Conservation (phyloP, 2,113 vertebrate genomes). For the Spheniscus mendiculus region DNA sequence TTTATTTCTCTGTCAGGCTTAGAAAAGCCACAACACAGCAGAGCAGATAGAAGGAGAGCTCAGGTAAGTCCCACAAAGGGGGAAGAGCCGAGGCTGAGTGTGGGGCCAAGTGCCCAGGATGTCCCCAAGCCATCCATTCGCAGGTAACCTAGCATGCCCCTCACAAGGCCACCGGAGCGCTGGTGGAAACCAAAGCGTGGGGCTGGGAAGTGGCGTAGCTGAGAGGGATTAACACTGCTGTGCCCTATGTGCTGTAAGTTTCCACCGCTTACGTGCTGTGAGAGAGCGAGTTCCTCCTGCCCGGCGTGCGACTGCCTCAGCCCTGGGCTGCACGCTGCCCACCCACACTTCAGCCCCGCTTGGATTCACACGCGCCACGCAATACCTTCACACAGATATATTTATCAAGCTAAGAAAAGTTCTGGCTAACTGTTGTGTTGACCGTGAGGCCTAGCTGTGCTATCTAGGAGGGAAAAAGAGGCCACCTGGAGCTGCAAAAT, state of each 20-base stretch:
- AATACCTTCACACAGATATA: neutral
- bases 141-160: neutral
- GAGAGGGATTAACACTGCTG: neutral
- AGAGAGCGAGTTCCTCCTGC: neutral
- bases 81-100: neutral
- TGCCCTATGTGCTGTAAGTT: neutral
- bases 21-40: neutral
- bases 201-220: neutral
- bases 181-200: neutral
- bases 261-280: neutral
- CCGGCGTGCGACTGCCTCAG: neutral
- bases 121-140: fast-evolving
- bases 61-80: neutral
- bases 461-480: neutral
- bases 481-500: neutral
- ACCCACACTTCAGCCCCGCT: neutral
- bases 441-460: neutral
- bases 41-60: neutral
- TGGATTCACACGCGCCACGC: neutral
- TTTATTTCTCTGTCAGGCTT: neutral
- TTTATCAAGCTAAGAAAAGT: slow-evolving; percentile 26
- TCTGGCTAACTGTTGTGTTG: neutral
- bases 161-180: fast-evolving
- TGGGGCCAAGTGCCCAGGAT: neutral
- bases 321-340: neutral